These are phyloP conservation scores for Napeogenes inachia DNA, from an alignment of 2,888 invertebrate genomes.

Conservation along the genomic window DNA sequence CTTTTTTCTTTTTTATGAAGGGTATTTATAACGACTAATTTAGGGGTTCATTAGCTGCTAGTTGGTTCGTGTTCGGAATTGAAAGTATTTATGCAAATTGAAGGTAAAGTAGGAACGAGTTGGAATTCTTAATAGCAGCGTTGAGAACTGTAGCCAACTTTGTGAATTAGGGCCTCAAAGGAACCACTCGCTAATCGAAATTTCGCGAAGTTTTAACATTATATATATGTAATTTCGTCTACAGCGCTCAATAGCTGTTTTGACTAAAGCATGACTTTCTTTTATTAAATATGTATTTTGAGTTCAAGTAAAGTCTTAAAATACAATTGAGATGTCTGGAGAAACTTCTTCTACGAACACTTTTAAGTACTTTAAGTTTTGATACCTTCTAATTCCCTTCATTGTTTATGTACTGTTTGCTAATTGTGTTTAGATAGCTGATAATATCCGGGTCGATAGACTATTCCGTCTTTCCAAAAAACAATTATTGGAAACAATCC, in stretches of 20 bases:
- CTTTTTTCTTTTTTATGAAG: neutral
- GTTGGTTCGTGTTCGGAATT: slow-evolving; percentile 16
- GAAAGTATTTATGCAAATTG: slow-evolving; percentile 29
- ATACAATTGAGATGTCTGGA: too few relatives aligned
- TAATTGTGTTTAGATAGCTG: too few relatives aligned
- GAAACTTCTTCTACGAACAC: too few relatives aligned
- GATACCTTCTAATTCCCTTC: too few relatives aligned
- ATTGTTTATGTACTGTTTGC: too few relatives aligned
- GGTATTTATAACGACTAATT: slow-evolving; percentile 22
- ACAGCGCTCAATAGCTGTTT: neutral
- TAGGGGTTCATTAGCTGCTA: slow-evolving; percentile 23
- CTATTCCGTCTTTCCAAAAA: too few relatives aligned
- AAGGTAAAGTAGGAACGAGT: slow-evolving; percentile 21
- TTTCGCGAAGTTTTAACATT: slow-evolving; percentile 11
- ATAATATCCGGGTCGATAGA: too few relatives aligned
- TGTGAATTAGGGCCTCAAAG: slow-evolving; percentile 22
- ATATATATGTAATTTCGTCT: neutral
- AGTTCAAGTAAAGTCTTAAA: too few relatives aligned
- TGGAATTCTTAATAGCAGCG: slow-evolving; percentile 23
- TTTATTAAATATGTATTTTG: too few relatives aligned
- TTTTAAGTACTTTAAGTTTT: too few relatives aligned
- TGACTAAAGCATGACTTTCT: too few relatives aligned
- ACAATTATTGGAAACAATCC: too few relatives aligned
- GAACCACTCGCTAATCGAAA: slow-evolving; percentile 15
- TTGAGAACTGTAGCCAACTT: slow-evolving; percentile 26